These are phyloP conservation scores for Camptogramma bilineatum DNA, from an alignment of 2,888 invertebrate species.

Conservation along the genomic window DNA sequence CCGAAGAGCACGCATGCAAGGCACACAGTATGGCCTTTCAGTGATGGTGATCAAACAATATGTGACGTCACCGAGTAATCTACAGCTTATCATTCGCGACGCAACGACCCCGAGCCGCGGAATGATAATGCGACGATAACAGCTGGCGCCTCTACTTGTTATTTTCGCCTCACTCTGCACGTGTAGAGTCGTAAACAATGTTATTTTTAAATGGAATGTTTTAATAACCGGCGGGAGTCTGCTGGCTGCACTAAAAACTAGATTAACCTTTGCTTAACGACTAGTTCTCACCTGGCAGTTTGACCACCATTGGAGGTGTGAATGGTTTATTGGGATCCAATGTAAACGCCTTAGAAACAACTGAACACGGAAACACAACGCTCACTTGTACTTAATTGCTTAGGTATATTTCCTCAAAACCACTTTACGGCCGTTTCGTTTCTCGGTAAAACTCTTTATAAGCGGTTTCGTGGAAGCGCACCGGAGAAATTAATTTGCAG, in stretches of 20 bases:
- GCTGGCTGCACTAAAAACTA: conserved; percentile 20
- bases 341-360: conserved; percentile 77
- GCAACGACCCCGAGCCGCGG: conserved; percentile 57
- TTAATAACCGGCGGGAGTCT: conserved; percentile 22
- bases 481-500: conserved; percentile 84
- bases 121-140: conserved; percentile 59
- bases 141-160: conserved; percentile 60
- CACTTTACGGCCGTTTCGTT: conserved; percentile 81
- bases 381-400: conserved; percentile 74
- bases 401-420: conserved; percentile 79
- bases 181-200: conserved; percentile 54
- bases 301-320: conserved; percentile 84
- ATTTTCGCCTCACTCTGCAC: conserved; percentile 51
- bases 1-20: not conserved
- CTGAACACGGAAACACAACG: conserved; percentile 80
- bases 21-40: not conserved
- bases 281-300: conserved; percentile 78
- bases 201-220: conserved; percentile 36
- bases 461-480: conserved; percentile 81
- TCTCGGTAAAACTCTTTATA: conserved; percentile 83
- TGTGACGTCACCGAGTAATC: conserved; percentile 53
- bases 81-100: conserved; percentile 54
- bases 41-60: conserved; percentile 16
- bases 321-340: conserved; percentile 81
- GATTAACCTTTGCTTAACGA: conserved; percentile 18